Percentiles rank a stretch among this genome's conserved stretches.
Conservation (phyloP, 2,888 invertebrate species). For the Trilocha varians region DNA sequence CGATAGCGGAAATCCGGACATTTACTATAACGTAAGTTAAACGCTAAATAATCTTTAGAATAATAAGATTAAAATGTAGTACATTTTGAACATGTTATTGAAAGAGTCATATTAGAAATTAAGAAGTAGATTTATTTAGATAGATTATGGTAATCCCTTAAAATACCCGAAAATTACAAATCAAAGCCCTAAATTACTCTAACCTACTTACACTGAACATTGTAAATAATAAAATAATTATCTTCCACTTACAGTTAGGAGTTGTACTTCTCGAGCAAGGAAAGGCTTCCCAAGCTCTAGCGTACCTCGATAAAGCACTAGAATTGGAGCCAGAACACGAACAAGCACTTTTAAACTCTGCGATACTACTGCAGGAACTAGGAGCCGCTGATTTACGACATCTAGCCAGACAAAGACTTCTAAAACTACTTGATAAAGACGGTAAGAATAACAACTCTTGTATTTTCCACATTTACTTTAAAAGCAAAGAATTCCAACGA, state of each 20-base stretch:
- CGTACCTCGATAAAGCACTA: conserved; percentile 93
- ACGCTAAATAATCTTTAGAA: no score
- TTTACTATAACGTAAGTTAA: conserved; percentile 95
- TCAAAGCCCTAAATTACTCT: no score
- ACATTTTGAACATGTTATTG: no score
- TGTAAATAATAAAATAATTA: background rate
- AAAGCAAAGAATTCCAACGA: no score
- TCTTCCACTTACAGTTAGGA: conserved; percentile 78
- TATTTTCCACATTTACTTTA: background rate
- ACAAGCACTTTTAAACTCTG: conserved; percentile 95
- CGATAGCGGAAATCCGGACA: conserved; percentile 94
- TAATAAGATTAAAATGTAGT: no score
- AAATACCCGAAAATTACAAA: no score
- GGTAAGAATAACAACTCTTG: no score
- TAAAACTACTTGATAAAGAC: conserved; percentile 84
- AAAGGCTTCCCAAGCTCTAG: conserved; percentile 90
- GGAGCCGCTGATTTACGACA: conserved; percentile 86
- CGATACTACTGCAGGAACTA: conserved; percentile 92
- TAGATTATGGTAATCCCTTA: no score
- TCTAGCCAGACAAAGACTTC: conserved; percentile 84
- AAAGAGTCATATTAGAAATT: no score
- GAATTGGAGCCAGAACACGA: conserved; percentile 95
- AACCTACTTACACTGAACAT: no score
- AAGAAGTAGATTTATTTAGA: no score
- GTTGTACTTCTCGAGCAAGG: conserved; percentile 95